Percentiles rank a stretch among this genome's conserved stretches.
Evolutionary conservation across 2,797 vertebrate genomes (phyloP).

Genomic region (Bovichtus variegatus): DNA sequence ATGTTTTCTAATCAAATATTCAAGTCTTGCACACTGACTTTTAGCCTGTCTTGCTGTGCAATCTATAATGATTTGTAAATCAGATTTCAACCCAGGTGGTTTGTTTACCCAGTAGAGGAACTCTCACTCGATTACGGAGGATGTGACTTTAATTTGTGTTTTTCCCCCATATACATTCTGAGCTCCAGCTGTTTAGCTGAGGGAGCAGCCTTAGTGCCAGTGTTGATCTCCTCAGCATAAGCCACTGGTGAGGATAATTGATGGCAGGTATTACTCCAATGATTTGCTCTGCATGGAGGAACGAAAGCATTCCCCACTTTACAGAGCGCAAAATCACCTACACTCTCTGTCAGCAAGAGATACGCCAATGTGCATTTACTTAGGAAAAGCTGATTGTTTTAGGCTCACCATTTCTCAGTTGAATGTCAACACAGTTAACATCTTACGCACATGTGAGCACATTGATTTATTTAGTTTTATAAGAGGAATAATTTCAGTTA

Average conservation of each 20-base stretch:
- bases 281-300: conserved; percentile 47
- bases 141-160: conserved; percentile 3
- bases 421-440: neutral
- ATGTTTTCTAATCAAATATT: neutral
- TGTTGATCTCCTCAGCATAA: conserved; percentile 55
- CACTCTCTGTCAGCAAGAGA: neutral
- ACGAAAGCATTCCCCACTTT: conserved; percentile 33
- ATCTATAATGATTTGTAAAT: conserved; percentile 34
- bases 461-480: neutral
- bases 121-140: neutral
- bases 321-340: neutral
- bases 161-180: neutral
- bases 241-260: conserved; percentile 77
- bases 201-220: conserved; percentile 30
- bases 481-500: neutral
- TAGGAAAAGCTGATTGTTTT: neutral
- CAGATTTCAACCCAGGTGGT: conserved; percentile 19
- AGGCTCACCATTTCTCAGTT: neutral
- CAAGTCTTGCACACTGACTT: neutral
- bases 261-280: conserved; percentile 60
- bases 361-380: neutral
- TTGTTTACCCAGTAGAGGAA: conserved; percentile 16
- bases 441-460: neutral
- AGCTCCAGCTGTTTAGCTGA: conserved; percentile 33
- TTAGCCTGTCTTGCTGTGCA: conserved; percentile 5